Evolutionary conservation across 23 tunicate genomes (phyloP).

Genomic region (Oikopleura albicans): DNA sequence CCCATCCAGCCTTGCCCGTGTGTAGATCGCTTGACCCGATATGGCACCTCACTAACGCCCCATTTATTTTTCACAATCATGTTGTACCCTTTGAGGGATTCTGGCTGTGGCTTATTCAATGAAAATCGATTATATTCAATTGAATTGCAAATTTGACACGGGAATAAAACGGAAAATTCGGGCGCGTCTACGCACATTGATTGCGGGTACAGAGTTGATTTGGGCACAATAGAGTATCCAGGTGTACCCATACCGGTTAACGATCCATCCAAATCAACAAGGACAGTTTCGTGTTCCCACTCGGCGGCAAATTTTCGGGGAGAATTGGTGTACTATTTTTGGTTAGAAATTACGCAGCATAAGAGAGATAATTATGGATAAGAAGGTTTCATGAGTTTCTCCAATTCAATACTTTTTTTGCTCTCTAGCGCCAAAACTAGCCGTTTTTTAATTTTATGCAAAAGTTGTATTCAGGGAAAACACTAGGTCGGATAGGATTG

Average conservation of each 20-base stretch:
- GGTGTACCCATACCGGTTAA: conserved; percentile 21
- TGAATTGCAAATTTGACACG: background rate
- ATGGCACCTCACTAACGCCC: background rate
- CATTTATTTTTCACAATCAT: background rate
- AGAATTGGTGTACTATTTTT: too few relatives aligned
- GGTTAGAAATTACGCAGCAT: too few relatives aligned
- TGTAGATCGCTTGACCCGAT: background rate
- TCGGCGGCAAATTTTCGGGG: conserved; percentile 5
- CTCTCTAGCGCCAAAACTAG: too few relatives aligned
- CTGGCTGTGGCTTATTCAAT: background rate
- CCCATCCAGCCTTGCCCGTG: background rate
- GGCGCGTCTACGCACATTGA: background rate
- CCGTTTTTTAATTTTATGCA: too few relatives aligned
- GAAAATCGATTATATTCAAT: background rate
- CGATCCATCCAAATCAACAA: conserved; percentile 43
- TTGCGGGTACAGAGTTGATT: background rate
- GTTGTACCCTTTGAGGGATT: background rate
- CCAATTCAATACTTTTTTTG: too few relatives aligned
- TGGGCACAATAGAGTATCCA: background rate
- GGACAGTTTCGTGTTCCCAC: conserved; percentile 58
- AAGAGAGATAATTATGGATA: too few relatives aligned
- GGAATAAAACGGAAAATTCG: background rate
- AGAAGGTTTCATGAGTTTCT: too few relatives aligned
- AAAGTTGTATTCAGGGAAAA: too few relatives aligned
- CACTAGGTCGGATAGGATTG: too few relatives aligned